These are phyloP conservation scores for Fukomys damarensis DNA, from an alignment of 2,113 vertebrate species.

Conservation along the genomic window DNA sequence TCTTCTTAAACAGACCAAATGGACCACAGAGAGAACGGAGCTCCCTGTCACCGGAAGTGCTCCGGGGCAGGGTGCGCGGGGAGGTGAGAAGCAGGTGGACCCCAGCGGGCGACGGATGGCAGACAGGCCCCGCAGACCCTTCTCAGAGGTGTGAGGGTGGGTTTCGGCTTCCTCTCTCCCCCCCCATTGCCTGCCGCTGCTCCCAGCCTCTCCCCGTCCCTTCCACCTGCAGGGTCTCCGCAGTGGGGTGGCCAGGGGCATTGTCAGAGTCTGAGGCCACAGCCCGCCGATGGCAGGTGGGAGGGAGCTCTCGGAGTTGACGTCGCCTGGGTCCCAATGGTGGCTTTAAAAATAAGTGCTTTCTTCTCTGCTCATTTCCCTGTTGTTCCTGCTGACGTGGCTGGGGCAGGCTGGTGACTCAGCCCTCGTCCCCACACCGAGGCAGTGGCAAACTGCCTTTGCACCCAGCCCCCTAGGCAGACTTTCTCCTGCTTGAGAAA, in stretches of 20 bases:
- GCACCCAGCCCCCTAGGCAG: neutral
- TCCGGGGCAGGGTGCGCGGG: neutral
- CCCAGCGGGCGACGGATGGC: neutral
- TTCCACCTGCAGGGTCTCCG: neutral
- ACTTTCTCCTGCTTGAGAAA: neutral
- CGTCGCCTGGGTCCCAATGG: neutral
- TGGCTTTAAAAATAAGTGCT: conserved; percentile 42
- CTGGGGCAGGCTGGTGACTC: conserved; percentile 70
- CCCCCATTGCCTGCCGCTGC: rapidly evolving
- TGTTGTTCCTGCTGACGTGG: conserved; percentile 52
- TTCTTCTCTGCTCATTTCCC: neutral
- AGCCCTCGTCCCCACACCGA: conserved; percentile 43
- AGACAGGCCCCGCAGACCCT: neutral
- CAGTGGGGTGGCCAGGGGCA: neutral
- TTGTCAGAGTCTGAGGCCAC: neutral
- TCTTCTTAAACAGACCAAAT: neutral
- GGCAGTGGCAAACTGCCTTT: neutral
- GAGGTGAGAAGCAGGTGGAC: rapidly evolving
- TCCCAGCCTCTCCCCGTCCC: neutral
- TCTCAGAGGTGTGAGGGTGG: neutral
- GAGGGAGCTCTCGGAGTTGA: neutral
- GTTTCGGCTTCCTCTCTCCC: neutral
- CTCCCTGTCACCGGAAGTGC: neutral
- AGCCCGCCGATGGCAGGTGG: neutral
- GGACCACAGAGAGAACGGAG: neutral